Evolutionary conservation across 2,113 vertebrate species (phyloP).

Genomic region (human): DNA sequence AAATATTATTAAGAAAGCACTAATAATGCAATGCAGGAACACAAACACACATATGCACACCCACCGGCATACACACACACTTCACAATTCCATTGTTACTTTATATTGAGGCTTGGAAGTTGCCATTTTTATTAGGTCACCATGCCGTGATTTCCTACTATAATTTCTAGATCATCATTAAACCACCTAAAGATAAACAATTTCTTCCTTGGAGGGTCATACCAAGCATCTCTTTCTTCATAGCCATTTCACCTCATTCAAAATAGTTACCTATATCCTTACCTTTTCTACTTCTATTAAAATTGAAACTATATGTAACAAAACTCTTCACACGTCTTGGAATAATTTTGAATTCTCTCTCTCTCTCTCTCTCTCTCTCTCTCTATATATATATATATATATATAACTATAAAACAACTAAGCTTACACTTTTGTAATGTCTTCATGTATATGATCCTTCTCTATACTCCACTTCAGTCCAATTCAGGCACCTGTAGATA

Average conservation of each 20-base stretch:
- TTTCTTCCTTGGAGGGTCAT: background rate
- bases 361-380: too few relatives aligned
- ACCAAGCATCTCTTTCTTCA: background rate
- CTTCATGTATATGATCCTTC: background rate
- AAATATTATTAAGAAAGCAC: background rate
- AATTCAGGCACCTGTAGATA: background rate
- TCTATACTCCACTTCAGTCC: background rate
- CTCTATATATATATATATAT: fast-evolving
- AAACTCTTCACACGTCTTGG: background rate
- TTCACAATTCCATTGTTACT: background rate
- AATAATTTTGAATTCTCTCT: background rate
- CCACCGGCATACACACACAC: background rate
- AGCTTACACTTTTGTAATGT: background rate
- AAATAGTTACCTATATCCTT: background rate
- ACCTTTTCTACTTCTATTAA: background rate
- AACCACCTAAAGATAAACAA: background rate
- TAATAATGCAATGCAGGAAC: background rate
- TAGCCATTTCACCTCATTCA: background rate
- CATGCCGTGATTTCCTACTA: background rate
- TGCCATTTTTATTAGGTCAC: background rate
- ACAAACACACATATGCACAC: background rate
- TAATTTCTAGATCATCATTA: background rate
- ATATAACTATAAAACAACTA: background rate
- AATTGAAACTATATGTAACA: background rate
- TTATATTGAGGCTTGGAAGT: background rate